phyloP scores from a whole-genome alignment of 2,113 vertebrate species.

The Cephalopterus ornatus region DNA sequence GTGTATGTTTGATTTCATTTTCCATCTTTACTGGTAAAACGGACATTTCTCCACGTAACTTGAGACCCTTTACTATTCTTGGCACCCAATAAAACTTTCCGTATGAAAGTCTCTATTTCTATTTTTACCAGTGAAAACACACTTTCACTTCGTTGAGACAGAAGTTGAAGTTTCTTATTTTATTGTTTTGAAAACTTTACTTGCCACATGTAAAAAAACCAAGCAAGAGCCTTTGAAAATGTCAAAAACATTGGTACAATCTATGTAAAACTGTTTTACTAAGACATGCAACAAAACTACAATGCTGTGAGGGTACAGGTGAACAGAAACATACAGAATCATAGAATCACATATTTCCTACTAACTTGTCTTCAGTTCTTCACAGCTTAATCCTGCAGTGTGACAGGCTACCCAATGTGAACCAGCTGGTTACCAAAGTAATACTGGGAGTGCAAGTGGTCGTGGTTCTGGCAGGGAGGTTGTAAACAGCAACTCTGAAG shows the following conservation, averaged over 20 bases:
- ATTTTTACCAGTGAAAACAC: constrained; percentile 40
- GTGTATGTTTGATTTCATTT: constrained; percentile 2
- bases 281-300: not conserved
- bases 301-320: not conserved
- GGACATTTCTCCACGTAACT: constrained; percentile 40
- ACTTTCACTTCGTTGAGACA: constrained; percentile 1
- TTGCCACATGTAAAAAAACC: not conserved
- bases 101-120: constrained; percentile 18
- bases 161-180: not conserved
- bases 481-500: not conserved
- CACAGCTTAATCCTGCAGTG: not conserved
- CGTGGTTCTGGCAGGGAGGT: not conserved
- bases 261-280: not conserved
- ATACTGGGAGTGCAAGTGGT: not conserved
- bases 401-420: not conserved
- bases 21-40: constrained; percentile 41
- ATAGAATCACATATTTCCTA: not conserved
- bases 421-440: not conserved
- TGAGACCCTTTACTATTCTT: constrained; percentile 47
- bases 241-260: not conserved
- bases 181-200: not conserved
- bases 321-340: not conserved
- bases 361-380: not conserved
- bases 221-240: not conserved
- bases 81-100: constrained; percentile 42